Conservation (phyloP, 1,140 invertebrate genomes). For the Notospermus geniculatus region DNA sequence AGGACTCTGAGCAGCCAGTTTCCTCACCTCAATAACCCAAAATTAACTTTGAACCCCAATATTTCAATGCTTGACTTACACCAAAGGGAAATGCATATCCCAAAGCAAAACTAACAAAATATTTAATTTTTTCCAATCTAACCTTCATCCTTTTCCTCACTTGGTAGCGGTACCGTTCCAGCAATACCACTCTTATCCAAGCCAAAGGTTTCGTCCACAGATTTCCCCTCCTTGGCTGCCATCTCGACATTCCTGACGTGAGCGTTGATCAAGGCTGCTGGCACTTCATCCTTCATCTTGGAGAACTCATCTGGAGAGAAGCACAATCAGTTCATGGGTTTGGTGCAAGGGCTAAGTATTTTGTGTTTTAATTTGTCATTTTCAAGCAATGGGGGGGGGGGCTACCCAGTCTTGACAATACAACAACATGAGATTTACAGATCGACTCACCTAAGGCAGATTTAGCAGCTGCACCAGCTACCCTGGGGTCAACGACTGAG, state of each 20-base stretch:
- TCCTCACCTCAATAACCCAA: no score
- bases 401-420: background rate
- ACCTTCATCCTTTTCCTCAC: conserved; percentile 43
- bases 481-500: conserved; percentile 95
- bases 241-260: conserved; percentile 93
- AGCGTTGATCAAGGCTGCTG: conserved; percentile 88
- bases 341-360: background rate
- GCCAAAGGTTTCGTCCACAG: conserved; percentile 72
- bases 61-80: no score
- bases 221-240: conserved; percentile 65
- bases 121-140: no score
- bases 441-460: conserved; percentile 92
- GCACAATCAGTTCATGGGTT: background rate
- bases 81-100: no score
- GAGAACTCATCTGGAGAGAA: conserved; percentile 59
- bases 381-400: background rate
- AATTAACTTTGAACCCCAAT: no score
- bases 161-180: conserved; percentile 57
- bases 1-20: no score
- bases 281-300: conserved; percentile 82
- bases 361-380: background rate
- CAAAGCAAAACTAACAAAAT: no score
- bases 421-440: conserved; percentile 5
- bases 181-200: conserved; percentile 81
- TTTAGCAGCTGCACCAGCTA: conserved; percentile 94